Base-by-base conservation (phyloP, 2,797 vertebrate genomes). In the Gadopsis bispinosus region DNA sequence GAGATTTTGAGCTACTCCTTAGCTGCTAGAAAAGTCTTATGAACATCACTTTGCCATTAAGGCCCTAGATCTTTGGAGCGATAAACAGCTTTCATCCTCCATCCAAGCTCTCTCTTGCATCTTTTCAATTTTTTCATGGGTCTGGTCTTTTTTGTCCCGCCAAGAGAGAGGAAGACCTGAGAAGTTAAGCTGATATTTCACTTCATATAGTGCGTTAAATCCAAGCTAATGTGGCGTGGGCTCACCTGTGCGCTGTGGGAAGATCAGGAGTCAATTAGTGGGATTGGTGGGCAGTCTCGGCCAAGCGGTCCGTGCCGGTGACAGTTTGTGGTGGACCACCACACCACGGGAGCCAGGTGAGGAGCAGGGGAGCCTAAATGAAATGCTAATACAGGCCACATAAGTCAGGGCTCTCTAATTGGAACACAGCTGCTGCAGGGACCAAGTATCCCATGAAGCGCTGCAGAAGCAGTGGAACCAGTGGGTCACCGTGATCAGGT, bases 391-490 rank as follows among this genome's bases (percentile, higher is more conserved):
- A 94, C 92, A 87, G 95, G 95, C 91, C 94, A 94, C 91, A 87
- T 83, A 94, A 95, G 94, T 96, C 95, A 94, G 92, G 93, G 88
- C 93, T 95, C 93, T 95, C 94, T 96, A 96, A 96, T 95, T 96
- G 95, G 95, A 94, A 93, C 94, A 94, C 95, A 96, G 95, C 95
- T 96, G 95, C 95, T 95, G 93, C 92, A 77, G 95, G 95, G 95
- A 96, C 93, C 74, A 19, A 80, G 89, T 77, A 88, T 93, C 90
- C 90, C 86, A 56, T 63, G 88, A 88, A 90, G 93, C 85, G 68
- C 74, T 22, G 79, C 84, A 73, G 88, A 86, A 72, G 85, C 87
- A 84, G 81, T 85, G 87, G 87, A 92, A 90, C 77, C 91, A 83
- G 88, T 63, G 81, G 92, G 94, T 95, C 93, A 93, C 56, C 13